Evolutionary conservation across 2,888 invertebrate genomes (phyloP).

Genomic region (Parnassius mnemosyne): DNA sequence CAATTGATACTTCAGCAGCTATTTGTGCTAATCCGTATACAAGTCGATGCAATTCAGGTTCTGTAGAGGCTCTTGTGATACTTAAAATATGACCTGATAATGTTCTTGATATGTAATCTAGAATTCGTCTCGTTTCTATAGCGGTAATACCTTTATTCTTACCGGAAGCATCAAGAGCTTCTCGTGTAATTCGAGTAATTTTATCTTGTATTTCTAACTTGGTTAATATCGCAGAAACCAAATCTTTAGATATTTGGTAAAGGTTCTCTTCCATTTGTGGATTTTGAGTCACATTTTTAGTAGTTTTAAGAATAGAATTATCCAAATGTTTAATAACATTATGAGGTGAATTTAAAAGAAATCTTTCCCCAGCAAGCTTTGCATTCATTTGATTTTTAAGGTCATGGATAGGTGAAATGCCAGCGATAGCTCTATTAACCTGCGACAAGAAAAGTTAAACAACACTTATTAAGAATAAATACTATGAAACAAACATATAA

Average conservation of each 20-base stretch:
- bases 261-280: conserved; percentile 67
- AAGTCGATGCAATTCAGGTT: conserved; percentile 69
- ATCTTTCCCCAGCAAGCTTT: conserved; percentile 45
- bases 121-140: conserved; percentile 69
- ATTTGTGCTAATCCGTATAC: conserved; percentile 75
- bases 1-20: conserved; percentile 71
- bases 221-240: conserved; percentile 67
- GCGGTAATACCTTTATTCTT: conserved; percentile 71
- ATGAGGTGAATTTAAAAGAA: conserved; percentile 55
- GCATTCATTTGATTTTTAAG: conserved; percentile 52
- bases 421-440: conserved; percentile 46
- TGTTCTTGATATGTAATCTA: conserved; percentile 72
- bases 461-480: conserved; percentile 4
- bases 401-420: conserved; percentile 71
- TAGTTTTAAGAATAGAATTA: conserved; percentile 55
- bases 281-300: conserved; percentile 69
- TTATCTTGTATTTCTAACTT: conserved; percentile 74
- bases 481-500: background rate
- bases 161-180: conserved; percentile 70
- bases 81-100: conserved; percentile 67
- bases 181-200: conserved; percentile 70
- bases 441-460: conserved; percentile 36
- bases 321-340: conserved; percentile 64
- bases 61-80: conserved; percentile 68
- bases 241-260: conserved; percentile 68